Evolutionary conservation across 2,113 vertebrate genomes (phyloP).

Genomic region (Sterna hirundo): DNA sequence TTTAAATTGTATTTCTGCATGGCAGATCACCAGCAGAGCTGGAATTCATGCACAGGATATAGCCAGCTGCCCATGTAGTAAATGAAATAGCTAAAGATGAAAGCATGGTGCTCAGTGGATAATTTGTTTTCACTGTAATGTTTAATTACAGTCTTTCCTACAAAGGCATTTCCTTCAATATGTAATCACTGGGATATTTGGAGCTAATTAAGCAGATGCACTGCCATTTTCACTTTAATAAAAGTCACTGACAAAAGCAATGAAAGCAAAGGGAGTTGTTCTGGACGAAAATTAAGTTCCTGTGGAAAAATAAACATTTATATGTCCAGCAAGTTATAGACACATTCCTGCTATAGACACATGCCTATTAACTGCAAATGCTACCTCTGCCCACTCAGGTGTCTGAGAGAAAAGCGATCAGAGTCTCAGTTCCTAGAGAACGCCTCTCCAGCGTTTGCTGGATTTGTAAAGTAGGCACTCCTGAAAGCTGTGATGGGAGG

Average conservation of each 20-base stretch:
- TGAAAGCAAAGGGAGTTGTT: slow-evolving; percentile 8
- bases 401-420: not conserved
- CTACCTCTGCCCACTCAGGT: not conserved
- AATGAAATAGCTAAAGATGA: slow-evolving; percentile 59
- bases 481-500: not conserved
- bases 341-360: not conserved
- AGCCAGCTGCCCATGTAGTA: slow-evolving; percentile 60
- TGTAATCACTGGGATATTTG: slow-evolving; percentile 71
- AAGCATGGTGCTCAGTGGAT: slow-evolving; percentile 47
- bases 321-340: not conserved
- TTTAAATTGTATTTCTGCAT: slow-evolving; percentile 58
- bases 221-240: slow-evolving; percentile 67
- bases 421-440: not conserved
- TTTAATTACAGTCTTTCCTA: slow-evolving; percentile 76
- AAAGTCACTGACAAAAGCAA: slow-evolving; percentile 63
- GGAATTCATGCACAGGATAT: not conserved
- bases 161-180: slow-evolving; percentile 64
- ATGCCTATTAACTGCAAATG: not conserved
- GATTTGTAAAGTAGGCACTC: not conserved
- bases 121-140: slow-evolving; percentile 74
- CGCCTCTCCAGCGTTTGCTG: not conserved
- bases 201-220: slow-evolving; percentile 74
- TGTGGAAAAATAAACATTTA: slow-evolving; percentile 24
- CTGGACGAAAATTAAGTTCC: slow-evolving; percentile 8
- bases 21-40: slow-evolving; percentile 29